Evolutionary conservation across 35 echinoderm and acorn worm species (phyloP), one percentile per base, ranked within the genome.

Genomic region (Eucidaris tribuloides): DNA sequence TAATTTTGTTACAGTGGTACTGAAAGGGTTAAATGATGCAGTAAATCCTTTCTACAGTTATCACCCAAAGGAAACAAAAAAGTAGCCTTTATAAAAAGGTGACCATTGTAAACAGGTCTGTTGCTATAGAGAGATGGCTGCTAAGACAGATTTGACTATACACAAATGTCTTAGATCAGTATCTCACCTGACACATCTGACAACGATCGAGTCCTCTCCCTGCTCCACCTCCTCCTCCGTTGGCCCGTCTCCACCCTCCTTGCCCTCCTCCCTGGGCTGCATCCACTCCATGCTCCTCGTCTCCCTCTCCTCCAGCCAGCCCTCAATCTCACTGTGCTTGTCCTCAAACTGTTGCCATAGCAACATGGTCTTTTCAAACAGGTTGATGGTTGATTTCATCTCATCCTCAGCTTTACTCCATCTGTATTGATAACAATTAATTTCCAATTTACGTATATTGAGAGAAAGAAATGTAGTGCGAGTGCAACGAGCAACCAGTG

Each of bases 341-440:
- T 86, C 89, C 45, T 92, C 89, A 92, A 92, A 92, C 58, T 89
- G 50, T 76, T 86, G 70, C 94, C 94, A 97, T 65, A 92, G 76
- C 35, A 83, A 76, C 45, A 89, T 82, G 15, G 90, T 46, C 71
- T 92, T 63, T 78, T 97, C 94, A 97, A 97, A 97, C 11, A 86
- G 50, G 43, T 89, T 62, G 46, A 97, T 66, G 76, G 81, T 92
- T 29, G 88, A 86, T 13, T 55, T 92, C 0, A 97, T 76, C 56
- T 97, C 72, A 19, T 97, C 86, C 37, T 97, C 89, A 35, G 88
- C 86, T 32, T 76, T 86, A 37, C 87, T 89, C 89, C 94, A 97
- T 42, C 94, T 97, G 50, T 42, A 76, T 59, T 17, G 27, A 33
- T 40, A 56, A 86, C 42, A 49, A 80, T 24, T 5, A 80, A 36